Evolutionary conservation across 1,140 invertebrate species (phyloP).

Genomic region (Cherax destructor): DNA sequence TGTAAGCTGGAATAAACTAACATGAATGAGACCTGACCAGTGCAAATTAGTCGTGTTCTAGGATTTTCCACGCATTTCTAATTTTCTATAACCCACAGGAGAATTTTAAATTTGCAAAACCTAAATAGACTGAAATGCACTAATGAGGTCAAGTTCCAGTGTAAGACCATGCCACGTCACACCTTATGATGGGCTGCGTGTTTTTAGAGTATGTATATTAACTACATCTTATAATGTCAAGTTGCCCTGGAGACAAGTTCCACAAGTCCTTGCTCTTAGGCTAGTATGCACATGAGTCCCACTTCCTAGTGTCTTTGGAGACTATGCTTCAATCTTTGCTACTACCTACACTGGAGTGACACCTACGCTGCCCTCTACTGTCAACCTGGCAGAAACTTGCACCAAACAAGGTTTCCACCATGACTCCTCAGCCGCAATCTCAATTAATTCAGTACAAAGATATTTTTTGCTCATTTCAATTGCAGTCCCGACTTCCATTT

Average conservation of each 20-base stretch:
- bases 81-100: constrained; percentile 3
- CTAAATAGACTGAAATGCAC: constrained; percentile 37
- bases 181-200: constrained; percentile 55
- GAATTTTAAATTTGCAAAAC: constrained; percentile 28
- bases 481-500: neutral
- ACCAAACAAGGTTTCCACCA: constrained; percentile 32
- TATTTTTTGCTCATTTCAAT: neutral
- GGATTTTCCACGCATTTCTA: neutral
- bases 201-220: constrained; percentile 47
- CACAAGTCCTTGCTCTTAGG: constrained; percentile 17
- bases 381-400: constrained; percentile 51
- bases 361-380: constrained; percentile 52
- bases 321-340: constrained; percentile 38
- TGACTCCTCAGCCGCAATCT: neutral
- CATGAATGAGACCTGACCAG: constrained; percentile 33
- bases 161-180: constrained; percentile 59
- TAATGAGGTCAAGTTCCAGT: constrained; percentile 40
- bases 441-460: neutral
- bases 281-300: constrained; percentile 27
- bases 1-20: constrained; percentile 53
- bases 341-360: constrained; percentile 46
- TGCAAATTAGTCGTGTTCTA: constrained; percentile 18
- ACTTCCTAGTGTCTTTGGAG: constrained; percentile 38
- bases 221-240: constrained; percentile 24
- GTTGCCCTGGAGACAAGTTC: constrained; percentile 50